Evolutionary conservation across 2,113 vertebrate genomes (phyloP).

Genomic region (Zingel zingel): DNA sequence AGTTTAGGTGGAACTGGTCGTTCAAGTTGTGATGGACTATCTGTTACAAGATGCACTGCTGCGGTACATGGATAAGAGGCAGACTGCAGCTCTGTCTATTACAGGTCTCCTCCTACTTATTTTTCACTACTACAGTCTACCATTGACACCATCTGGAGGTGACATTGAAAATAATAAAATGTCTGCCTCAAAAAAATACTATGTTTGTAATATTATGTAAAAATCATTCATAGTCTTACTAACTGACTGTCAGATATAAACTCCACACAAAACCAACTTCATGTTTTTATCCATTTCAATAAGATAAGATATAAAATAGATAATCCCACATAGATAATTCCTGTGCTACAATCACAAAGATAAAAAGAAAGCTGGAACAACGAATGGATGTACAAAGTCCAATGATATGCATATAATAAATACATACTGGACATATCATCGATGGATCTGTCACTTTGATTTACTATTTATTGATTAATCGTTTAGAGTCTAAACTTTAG

Average conservation of each 20-base stretch:
- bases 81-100: constrained; percentile 31
- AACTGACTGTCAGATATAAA: not conserved
- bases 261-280: not conserved
- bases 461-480: not conserved
- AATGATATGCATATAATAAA: not conserved
- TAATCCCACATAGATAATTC: no score
- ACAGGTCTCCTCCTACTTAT: constrained; percentile 6
- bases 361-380: not conserved
- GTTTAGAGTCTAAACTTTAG: no score
- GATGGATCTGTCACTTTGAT: no score
- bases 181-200: not conserved
- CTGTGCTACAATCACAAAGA: not conserved
- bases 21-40: constrained; percentile 43
- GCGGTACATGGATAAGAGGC: constrained; percentile 18
- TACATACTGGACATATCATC: not conserved
- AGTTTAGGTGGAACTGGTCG: constrained; percentile 15
- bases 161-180: constrained; percentile 19
- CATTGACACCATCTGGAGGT: constrained; percentile 51
- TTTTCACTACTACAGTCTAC: constrained; percentile 32
- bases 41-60: constrained; percentile 18
- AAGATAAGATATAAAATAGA: no score
- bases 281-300: no score
- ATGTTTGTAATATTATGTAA: no score
- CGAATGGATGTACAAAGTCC: not conserved
- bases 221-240: not conserved